These are phyloP conservation scores for Apodemia mormo DNA, from an alignment of 2,888 invertebrate genomes.

Conservation along the genomic window DNA sequence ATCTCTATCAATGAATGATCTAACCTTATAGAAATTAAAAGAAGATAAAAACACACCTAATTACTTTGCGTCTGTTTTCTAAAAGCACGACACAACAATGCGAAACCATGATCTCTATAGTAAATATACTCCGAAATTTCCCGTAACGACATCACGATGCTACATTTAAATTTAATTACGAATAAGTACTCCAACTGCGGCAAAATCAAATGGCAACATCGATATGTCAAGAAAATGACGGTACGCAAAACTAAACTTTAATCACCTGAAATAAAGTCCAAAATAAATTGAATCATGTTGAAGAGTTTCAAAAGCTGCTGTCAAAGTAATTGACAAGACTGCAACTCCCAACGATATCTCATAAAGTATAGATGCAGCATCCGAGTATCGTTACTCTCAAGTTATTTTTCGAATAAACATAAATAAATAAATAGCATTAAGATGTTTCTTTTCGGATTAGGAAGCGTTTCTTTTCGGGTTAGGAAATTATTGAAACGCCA, in stretches of 20 bases:
- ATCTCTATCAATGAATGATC: too few species aligned
- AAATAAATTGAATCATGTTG: neutral
- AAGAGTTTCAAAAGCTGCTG: neutral
- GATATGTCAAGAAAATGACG: neutral
- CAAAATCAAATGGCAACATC: slow-evolving; percentile 9
- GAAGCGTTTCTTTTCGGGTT: too few species aligned
- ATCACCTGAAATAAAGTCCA: neutral
- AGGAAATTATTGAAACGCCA: too few species aligned
- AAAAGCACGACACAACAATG: too few species aligned
- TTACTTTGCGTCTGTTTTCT: too few species aligned
- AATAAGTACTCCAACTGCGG: slow-evolving; percentile 15
- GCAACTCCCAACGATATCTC: neutral
- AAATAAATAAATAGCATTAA: too few species aligned
- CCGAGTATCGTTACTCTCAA: neutral
- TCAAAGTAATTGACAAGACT: slow-evolving; percentile 12
- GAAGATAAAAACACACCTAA: too few species aligned
- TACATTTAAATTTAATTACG: slow-evolving; percentile 15
- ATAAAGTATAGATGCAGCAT: neutral
- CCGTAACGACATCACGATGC: slow-evolving; percentile 12
- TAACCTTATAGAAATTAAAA: too few species aligned
- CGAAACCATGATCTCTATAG: neutral
- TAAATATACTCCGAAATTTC: neutral
- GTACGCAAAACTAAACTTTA: neutral
- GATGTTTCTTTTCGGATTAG: too few species aligned
- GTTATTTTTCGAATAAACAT: too few species aligned